A percentile compares a stretch with the other conserved stretches of the same genome.
Evolutionary conservation across 37 sponge, comb jelly and placozoan species (phyloP).

Genomic region (Dysidea cf. avara): DNA sequence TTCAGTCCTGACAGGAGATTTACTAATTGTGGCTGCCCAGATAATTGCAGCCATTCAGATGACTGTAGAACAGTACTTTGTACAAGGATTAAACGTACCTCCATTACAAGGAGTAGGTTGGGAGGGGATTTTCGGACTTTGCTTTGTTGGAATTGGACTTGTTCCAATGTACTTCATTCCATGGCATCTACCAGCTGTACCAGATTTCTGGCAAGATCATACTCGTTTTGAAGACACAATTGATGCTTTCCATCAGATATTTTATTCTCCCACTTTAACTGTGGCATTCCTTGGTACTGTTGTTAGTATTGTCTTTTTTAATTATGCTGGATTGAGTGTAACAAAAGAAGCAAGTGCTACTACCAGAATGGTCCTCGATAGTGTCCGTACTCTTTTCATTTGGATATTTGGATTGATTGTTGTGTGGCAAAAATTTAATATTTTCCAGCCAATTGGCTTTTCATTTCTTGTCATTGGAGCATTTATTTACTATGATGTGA

Average conservation of each 20-base stretch:
- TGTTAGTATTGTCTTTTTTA: slow-evolving; percentile 94
- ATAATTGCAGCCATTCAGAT: slow-evolving; percentile 86
- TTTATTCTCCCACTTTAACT: slow-evolving; percentile 42
- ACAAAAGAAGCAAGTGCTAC: slow-evolving; percentile 90
- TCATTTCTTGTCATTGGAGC: slow-evolving; percentile 81
- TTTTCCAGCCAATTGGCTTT: slow-evolving; percentile 81
- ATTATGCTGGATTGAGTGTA: slow-evolving; percentile 93
- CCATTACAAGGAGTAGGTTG: slow-evolving; percentile 93
- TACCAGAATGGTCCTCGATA: slow-evolving; percentile 88
- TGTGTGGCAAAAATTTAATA: slow-evolving; percentile 84
- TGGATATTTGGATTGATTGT: slow-evolving; percentile 84
- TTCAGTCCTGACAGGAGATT: slow-evolving; percentile 77
- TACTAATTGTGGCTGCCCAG: slow-evolving; percentile 91
- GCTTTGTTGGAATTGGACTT: slow-evolving; percentile 58
- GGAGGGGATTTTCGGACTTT: slow-evolving; percentile 95
- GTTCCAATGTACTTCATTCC: slow-evolving; percentile 96
- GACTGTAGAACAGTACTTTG: slow-evolving; percentile 86
- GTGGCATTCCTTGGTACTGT: slow-evolving; percentile 73
- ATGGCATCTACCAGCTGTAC: slow-evolving; percentile 70
- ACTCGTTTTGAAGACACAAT: slow-evolving; percentile 86
- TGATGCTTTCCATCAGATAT: slow-evolving; percentile 81
- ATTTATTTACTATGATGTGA: slow-evolving; percentile 87
- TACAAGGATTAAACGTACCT: slow-evolving; percentile 86
- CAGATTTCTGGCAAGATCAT: slow-evolving; percentile 69
- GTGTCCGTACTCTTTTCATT: slow-evolving; percentile 90